Evolutionary conservation across 2,888 invertebrate genomes (phyloP), one percentile per base, ranked within the genome.

Genomic region (Frankliniella fusca): DNA sequence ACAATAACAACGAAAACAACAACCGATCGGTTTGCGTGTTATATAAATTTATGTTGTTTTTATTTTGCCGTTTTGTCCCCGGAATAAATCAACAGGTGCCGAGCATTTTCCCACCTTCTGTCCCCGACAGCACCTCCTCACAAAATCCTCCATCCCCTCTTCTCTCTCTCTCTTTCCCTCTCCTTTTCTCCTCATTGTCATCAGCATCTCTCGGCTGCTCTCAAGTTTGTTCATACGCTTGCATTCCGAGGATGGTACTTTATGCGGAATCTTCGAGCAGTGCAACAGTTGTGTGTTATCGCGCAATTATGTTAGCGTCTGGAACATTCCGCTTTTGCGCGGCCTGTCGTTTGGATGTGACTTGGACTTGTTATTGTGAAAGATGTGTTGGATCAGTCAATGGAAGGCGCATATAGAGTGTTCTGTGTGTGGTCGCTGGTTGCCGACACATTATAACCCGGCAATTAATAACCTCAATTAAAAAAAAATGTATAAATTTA

Each of bases 11-110:
- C 70, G 23, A 70, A n/a, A 70, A 70, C 70, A 76, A 76, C 61
- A 61, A 61, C n/a, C 70, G 70, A 76, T 76, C 70, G 70, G 70
- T 76, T 76, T 76, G 70, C 70, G 61, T 76, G 70, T 76, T 27
- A 76, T 76, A 76, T 76, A 76, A 76, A 76, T 76, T n/a, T 76
- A 76, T 76, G 27, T 23, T 76, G 54, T 20, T 54, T 15, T 76
- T 23, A 20, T 76, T 27, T 76, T 76, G 23, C 12, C 70, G 27
- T 76, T 76, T 76, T 23, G 70, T 76, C 70, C 27, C 12, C 27
- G 70, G 70, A 76, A 76, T 76, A 76, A 76, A 76, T 76, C 70
- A 76, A 76, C 70, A 12, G 70, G 27, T 76, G 70, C 70, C n/a
- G 61, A 61, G 61, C 15, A 61, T 76, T 76, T 76, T 76, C 70